These are phyloP conservation scores for Hippoglossus stenolepis DNA, from an alignment of 2,113 vertebrate genomes.

Conservation along the genomic window DNA sequence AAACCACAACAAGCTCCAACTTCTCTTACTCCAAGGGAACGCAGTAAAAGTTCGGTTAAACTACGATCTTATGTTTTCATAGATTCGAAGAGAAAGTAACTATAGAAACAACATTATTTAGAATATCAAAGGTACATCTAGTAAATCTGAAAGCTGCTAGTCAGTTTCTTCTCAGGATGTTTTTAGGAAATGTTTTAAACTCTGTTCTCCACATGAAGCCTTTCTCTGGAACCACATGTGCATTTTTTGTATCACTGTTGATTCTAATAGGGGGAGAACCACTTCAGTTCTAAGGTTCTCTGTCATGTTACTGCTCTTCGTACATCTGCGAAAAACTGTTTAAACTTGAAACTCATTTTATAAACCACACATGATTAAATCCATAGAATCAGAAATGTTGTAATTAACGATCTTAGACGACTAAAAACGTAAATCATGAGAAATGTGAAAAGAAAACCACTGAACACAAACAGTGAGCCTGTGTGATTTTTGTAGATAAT, in stretches of 20 bases:
- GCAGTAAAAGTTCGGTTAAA: too few relatives aligned
- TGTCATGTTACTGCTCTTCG: neutral
- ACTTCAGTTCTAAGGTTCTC: neutral
- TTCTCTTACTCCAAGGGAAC: too few relatives aligned
- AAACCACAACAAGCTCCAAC: too few relatives aligned
- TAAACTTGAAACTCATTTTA: neutral
- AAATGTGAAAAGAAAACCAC: neutral
- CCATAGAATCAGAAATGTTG: neutral
- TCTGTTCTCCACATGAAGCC: neutral
- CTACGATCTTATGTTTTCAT: too few relatives aligned
- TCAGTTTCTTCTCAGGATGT: neutral
- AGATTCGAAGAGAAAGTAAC: too few relatives aligned
- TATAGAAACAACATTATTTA: too few relatives aligned
- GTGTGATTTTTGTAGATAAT: constrained; percentile 37
- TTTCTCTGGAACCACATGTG: neutral
- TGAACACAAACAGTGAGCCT: neutral
- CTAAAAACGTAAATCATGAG: neutral
- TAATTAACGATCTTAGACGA: neutral
- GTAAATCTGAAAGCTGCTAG: too few relatives aligned
- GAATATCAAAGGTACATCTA: too few relatives aligned
- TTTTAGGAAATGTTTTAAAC: neutral
- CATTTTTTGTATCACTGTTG: neutral
- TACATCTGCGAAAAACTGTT: neutral
- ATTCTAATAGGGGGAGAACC: neutral
- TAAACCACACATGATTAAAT: neutral